Percentiles rank a stretch among this genome's conserved stretches.
Conservation (phyloP, 1,140 invertebrate genomes). For the Dinothrombium tinctorium region DNA sequence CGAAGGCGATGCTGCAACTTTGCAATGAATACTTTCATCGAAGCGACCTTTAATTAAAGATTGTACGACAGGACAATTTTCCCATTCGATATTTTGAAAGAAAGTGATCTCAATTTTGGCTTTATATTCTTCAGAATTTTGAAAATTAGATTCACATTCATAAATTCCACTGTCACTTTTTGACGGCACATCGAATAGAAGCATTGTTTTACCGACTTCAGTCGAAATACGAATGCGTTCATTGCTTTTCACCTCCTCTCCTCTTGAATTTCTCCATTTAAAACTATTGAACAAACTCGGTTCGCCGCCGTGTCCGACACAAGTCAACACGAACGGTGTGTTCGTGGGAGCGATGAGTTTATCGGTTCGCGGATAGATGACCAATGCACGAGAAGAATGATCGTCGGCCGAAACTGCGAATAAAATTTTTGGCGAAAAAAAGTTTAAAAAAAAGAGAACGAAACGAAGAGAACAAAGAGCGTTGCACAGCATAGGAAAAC, state of each 20-base stretch:
- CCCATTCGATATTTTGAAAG: slow-evolving; percentile 45
- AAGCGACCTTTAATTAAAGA: slow-evolving; percentile 43
- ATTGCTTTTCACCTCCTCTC: slow-evolving; percentile 7
- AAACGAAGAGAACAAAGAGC: no score
- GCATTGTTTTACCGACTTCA: neutral
- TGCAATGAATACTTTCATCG: slow-evolving; percentile 37
- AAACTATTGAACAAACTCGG: slow-evolving; percentile 19
- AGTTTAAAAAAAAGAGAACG: no score
- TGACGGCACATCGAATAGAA: neutral
- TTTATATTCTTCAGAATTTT: neutral
- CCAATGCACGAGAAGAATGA: no score
- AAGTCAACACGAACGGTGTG: neutral
- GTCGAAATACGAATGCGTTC: neutral
- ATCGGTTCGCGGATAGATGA: neutral
- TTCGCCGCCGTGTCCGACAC: slow-evolving; percentile 10
- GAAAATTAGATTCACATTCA: neutral
- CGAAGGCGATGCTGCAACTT: slow-evolving; percentile 54
- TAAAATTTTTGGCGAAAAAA: no score
- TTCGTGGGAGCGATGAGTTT: slow-evolving; percentile 5
- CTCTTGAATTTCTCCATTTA: slow-evolving; percentile 20
- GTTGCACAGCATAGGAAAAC: no score
- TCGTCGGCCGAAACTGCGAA: no score
- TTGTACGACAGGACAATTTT: slow-evolving; percentile 57
- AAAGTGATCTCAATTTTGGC: slow-evolving; percentile 5
- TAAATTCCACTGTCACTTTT: neutral